These are phyloP conservation scores for Eurystomus gularis DNA, from an alignment of 2,113 vertebrate genomes.

Conservation along the genomic window DNA sequence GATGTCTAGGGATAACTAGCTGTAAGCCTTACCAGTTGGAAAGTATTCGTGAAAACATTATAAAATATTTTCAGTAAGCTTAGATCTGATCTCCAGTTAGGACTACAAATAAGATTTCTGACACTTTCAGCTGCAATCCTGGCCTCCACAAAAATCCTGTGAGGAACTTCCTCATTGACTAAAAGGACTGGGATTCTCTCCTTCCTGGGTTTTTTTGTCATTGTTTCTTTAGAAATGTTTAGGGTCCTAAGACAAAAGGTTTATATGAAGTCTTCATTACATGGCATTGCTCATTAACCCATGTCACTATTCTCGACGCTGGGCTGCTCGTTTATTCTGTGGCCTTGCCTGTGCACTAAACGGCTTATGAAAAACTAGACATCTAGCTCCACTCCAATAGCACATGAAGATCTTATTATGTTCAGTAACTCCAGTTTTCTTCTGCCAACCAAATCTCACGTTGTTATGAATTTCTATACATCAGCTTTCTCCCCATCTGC, in stretches of 20 bases:
- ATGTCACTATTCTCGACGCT: not conserved
- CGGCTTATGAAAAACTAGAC: not conserved
- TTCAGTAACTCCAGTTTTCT: not conserved
- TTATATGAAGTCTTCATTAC: not conserved
- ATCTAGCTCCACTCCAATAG: rapidly evolving
- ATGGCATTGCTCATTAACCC: constrained; percentile 34
- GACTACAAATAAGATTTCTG: not conserved
- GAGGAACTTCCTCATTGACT: not conserved
- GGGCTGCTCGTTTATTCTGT: not conserved
- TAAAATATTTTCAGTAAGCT: not conserved
- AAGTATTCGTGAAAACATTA: not conserved
- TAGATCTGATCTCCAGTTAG: not conserved
- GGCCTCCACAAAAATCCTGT: not conserved
- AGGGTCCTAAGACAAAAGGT: not conserved
- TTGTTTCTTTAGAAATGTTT: not conserved
- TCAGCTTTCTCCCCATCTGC: not conserved
- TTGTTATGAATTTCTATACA: rapidly evolving
- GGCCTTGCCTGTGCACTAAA: not conserved
- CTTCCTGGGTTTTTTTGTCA: not conserved
- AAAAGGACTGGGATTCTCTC: not conserved
- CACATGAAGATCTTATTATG: not conserved
- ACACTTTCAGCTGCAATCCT: not conserved
- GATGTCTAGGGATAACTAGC: not conserved
- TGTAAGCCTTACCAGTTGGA: not conserved
- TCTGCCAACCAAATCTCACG: not conserved